Evolutionary conservation across 2,797 vertebrate genomes (phyloP).

Genomic region (Ispidina lecontei): DNA sequence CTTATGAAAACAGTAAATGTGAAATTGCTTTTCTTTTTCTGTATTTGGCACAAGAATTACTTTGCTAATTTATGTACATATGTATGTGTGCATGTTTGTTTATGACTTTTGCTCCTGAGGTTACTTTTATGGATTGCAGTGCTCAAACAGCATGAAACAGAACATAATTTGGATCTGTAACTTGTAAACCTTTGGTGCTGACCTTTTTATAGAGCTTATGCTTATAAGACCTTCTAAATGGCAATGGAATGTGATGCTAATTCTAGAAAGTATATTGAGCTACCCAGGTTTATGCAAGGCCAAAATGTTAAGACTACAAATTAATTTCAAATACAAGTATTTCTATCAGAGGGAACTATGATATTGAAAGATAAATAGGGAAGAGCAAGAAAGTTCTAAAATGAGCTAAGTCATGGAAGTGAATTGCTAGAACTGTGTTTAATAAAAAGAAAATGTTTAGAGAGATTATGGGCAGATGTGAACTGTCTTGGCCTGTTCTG

Average conservation of each 20-base stretch:
- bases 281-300: not conserved
- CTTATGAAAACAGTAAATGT: not conserved
- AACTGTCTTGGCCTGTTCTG: not conserved
- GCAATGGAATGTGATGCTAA: not conserved
- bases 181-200: not conserved
- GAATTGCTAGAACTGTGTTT: not conserved
- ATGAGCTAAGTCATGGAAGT: not conserved
- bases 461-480: not conserved
- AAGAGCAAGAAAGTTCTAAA: not conserved
- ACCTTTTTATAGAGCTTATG: not conserved
- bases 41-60: not conserved
- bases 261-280: not conserved
- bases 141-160: not conserved
- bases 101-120: slow-evolving; percentile 1
- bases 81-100: not conserved
- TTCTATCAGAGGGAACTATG: not conserved
- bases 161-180: not conserved
- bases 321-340: not conserved
- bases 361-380: not conserved
- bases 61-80: not conserved
- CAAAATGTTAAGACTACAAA: not conserved
- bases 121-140: not conserved
- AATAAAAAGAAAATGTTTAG: not conserved
- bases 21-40: not conserved
- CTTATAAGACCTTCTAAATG: not conserved